These are phyloP conservation scores for Tanytarsus gracilentus DNA, from an alignment of 2,888 invertebrate species.

Conservation along the genomic window DNA sequence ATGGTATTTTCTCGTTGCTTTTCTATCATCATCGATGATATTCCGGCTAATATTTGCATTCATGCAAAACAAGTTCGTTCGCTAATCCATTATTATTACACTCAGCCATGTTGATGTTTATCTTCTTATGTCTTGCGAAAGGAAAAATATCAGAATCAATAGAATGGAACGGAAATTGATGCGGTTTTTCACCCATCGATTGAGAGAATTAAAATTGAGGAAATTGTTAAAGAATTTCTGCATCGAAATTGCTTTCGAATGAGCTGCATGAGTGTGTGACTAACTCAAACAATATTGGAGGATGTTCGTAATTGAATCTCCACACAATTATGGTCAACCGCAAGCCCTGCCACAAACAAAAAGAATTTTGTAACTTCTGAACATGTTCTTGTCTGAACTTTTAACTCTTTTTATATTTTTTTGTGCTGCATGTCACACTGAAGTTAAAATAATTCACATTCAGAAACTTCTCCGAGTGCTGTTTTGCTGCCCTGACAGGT, in stretches of 20 bases:
- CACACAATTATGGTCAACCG: no score
- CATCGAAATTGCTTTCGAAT: background rate
- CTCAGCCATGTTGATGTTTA: background rate
- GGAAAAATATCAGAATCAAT: background rate
- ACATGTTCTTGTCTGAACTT: no score
- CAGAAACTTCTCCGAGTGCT: no score
- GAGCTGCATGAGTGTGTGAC: no score
- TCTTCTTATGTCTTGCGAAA: background rate
- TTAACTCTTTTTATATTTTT: no score
- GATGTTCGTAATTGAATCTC: no score
- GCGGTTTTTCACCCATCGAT: slow-evolving; percentile 15
- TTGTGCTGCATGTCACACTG: no score
- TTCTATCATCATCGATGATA: background rate
- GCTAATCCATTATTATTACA: background rate
- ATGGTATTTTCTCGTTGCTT: background rate
- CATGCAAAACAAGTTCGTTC: slow-evolving; percentile 20
- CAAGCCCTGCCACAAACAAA: no score
- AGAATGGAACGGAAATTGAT: slow-evolving; percentile 18
- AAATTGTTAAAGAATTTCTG: background rate
- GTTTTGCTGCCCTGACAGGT: no score
- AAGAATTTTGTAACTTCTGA: no score
- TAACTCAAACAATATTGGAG: no score
- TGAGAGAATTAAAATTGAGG: background rate
- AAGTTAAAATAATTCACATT: no score
- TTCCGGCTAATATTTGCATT: background rate